Base-by-base conservation (phyloP, 2,113 vertebrate genomes). In the Taxidea taxus region DNA sequence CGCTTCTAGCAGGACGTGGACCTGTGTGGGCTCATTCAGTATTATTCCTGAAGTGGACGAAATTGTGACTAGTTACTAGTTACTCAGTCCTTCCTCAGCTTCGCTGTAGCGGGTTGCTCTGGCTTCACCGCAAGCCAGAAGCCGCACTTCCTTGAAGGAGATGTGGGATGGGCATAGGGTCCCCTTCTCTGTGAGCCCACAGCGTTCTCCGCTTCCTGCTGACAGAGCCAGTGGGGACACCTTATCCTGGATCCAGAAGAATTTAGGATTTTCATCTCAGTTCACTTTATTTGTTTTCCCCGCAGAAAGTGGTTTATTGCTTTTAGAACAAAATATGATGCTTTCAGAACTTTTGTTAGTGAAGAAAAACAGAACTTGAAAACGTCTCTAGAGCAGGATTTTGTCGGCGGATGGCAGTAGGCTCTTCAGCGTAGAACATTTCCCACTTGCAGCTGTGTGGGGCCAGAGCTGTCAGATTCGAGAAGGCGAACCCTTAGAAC, bases 321-420 rank as follows among this genome's bases (percentile, higher is more conserved):
- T 93, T 95, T 95, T 89, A 64, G 5, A 97, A 95, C 78, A 97
- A 96, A 97, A 74, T 83, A 88, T 95, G 12, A 68, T 16, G 51
- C 72, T 68, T 60, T 91, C 27, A 29, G 13, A 93, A 95, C 60
- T 44, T 42, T 87, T 34, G 85, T 95, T 58, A 92, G 77, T 58
- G 29, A 75, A 94, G 39, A 91, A 91, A 96, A 88, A 89, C 31
- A 49, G 18, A 68, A 87, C 47, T 77, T 90, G 9, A 31, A 34
- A 96, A 56, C 64, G 87, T 93, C 75, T 64, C 39, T 70, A 81
- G 60, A 90, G 60, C 31, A 20, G 54, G n/a, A 13, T 21, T 44
- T 47, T 77, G 87, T 81, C 75, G 84, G 18, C 15, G 4, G 58
- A 68, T 77, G 37, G 42, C 93, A 87, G 64, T 20, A 86, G 84